These are phyloP conservation scores for Aphelinus atriplicis DNA, from an alignment of 1,140 invertebrate species.

Conservation along the genomic window DNA sequence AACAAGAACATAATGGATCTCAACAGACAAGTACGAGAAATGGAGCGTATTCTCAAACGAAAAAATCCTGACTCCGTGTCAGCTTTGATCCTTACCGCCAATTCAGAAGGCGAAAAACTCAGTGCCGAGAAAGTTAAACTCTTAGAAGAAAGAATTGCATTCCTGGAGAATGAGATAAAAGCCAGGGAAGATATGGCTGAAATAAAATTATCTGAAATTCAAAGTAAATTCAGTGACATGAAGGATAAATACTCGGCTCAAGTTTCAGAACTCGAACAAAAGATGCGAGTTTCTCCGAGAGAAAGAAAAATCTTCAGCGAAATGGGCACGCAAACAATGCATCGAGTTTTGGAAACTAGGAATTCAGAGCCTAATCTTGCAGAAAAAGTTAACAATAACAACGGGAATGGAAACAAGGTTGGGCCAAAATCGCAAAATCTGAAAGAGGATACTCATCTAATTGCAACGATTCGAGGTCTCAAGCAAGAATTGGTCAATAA, in stretches of 20 bases:
- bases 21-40: constrained; percentile 81
- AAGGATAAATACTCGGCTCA: constrained; percentile 78
- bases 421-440: constrained; percentile 55
- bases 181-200: constrained; percentile 76
- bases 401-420: constrained; percentile 30
- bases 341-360: constrained; percentile 45
- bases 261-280: constrained; percentile 76
- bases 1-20: constrained; percentile 76
- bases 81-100: constrained; percentile 74
- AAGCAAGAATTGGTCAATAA: constrained; percentile 77
- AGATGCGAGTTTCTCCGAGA: constrained; percentile 48
- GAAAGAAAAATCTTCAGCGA: constrained; percentile 52
- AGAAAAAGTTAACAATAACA: constrained; percentile 47
- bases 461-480: constrained; percentile 80
- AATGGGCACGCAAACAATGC: constrained; percentile 53
- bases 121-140: constrained; percentile 65
- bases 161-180: constrained; percentile 74
- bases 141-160: constrained; percentile 75
- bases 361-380: constrained; percentile 39
- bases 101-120: constrained; percentile 68
- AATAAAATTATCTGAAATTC: constrained; percentile 74
- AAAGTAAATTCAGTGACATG: constrained; percentile 79
- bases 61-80: constrained; percentile 84
- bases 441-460: constrained; percentile 79
- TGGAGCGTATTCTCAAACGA: constrained; percentile 79